Evolutionary conservation across 2,888 invertebrate genomes (phyloP).

Genomic region (Caenorhabditis sp.): DNA sequence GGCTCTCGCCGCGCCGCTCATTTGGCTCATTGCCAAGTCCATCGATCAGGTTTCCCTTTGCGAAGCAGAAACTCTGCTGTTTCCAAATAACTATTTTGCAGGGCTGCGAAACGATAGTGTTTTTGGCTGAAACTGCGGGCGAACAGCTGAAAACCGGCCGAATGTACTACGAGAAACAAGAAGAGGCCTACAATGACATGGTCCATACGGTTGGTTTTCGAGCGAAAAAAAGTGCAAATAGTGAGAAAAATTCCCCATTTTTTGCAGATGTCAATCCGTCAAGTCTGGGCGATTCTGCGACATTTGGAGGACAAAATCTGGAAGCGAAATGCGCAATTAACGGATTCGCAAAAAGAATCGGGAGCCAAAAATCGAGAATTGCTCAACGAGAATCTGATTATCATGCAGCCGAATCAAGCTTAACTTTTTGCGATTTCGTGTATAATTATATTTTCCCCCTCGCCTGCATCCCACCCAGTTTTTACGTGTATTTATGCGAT

Average conservation of each 20-base stretch:
- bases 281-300: constrained; percentile 53
- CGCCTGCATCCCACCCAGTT: not conserved
- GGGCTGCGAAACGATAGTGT: constrained; percentile 84
- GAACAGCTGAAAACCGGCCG: constrained; percentile 84
- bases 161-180: constrained; percentile 82
- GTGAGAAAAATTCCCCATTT: not conserved
- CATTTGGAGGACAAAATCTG: constrained; percentile 47
- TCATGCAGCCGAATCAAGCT: not conserved
- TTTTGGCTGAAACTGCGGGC: constrained; percentile 86
- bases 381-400: constrained; percentile 44
- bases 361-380: constrained; percentile 19
- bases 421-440: not conserved
- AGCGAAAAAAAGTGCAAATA: not conserved
- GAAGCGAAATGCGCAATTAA: constrained; percentile 39
- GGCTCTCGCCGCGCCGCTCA: constrained; percentile 74
- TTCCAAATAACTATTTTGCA: not conserved
- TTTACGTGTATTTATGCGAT: constrained; percentile 24
- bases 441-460: not conserved
- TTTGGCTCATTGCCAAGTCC: constrained; percentile 74
- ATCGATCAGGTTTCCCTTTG: constrained; percentile 66
- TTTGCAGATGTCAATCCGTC: constrained; percentile 45
- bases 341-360: constrained; percentile 27
- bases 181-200: constrained; percentile 64
- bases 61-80: not conserved
- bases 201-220: constrained; percentile 60